Evolutionary conservation across 2,888 invertebrate genomes (phyloP).

Genomic region (Drosophila tanythrix): DNA sequence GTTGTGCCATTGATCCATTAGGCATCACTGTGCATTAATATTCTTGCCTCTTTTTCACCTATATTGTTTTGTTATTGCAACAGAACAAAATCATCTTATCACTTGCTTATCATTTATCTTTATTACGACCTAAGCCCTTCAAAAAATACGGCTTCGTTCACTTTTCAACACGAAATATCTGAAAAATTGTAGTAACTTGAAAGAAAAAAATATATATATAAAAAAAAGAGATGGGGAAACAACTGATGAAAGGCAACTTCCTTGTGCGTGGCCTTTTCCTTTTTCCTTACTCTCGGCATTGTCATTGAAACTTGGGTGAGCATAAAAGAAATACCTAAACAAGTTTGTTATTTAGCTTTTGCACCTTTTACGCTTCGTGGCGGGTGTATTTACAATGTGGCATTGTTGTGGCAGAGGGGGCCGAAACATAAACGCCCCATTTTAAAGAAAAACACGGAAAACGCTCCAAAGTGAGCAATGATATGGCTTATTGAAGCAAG

Average conservation of each 20-base stretch:
- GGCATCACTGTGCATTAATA: constrained; percentile 36
- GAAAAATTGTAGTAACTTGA: constrained; percentile 24
- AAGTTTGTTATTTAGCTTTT: constrained; percentile 80
- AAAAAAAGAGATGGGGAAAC: constrained; percentile 29
- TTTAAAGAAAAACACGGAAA: constrained; percentile 26
- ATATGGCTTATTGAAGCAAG: constrained; percentile 32
- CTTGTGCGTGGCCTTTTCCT: constrained; percentile 75
- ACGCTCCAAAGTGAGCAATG: constrained; percentile 35
- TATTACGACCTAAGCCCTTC: constrained; percentile 79
- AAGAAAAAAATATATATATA: constrained; percentile 4
- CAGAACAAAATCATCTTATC: constrained; percentile 66
- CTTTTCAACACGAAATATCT: constrained; percentile 67
- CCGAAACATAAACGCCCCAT: constrained; percentile 36
- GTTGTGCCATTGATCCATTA: background rate
- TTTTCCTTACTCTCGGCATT: constrained; percentile 55
- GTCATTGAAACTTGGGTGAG: constrained; percentile 71
- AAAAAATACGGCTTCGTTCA: constrained; percentile 78
- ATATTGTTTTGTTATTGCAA: constrained; percentile 48
- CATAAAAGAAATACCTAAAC: constrained; percentile 64
- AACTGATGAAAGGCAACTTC: constrained; percentile 72
- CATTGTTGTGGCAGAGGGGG: constrained; percentile 39
- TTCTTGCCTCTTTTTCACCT: constrained; percentile 25
- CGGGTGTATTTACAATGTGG: constrained; percentile 57
- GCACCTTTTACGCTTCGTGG: constrained; percentile 64
- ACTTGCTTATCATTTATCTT: constrained; percentile 81